A percentile compares a stretch with the other conserved stretches of the same genome.
phyloP scores from a whole-genome alignment of 2,113 vertebrate species.

The Strix aluco region DNA sequence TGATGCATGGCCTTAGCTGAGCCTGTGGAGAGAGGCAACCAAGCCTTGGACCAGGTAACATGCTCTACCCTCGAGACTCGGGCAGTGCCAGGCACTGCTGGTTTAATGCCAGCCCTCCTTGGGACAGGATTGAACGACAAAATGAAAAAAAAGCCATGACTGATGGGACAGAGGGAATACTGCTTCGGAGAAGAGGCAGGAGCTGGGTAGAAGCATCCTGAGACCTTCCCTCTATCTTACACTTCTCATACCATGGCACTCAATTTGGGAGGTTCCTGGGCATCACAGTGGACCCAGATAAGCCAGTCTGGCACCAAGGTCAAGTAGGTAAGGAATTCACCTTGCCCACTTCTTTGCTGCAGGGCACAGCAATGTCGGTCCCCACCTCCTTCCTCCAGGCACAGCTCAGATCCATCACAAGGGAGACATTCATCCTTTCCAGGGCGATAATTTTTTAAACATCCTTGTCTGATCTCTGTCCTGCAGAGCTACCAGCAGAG shows the following conservation, averaged over 20 bases:
- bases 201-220: neutral
- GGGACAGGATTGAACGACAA: neutral
- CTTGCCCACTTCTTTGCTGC: neutral
- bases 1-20: neutral
- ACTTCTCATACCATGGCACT: neutral
- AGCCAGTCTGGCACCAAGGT: slow-evolving; percentile 28
- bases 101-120: neutral
- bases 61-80: neutral
- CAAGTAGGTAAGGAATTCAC: neutral
- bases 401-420: neutral
- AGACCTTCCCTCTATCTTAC: neutral
- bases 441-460: neutral
- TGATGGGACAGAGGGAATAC: neutral
- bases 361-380: neutral
- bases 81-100: neutral
- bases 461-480: neutral
- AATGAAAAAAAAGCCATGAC: neutral
- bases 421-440: neutral
- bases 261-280: neutral
- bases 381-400: slow-evolving; percentile 5
- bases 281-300: neutral
- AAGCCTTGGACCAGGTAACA: neutral
- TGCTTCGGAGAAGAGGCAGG: neutral
- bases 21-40: neutral
- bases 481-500: slow-evolving; percentile 3